Conservation (phyloP, 2,113 vertebrate genomes). For the Eublepharis macularius region DNA sequence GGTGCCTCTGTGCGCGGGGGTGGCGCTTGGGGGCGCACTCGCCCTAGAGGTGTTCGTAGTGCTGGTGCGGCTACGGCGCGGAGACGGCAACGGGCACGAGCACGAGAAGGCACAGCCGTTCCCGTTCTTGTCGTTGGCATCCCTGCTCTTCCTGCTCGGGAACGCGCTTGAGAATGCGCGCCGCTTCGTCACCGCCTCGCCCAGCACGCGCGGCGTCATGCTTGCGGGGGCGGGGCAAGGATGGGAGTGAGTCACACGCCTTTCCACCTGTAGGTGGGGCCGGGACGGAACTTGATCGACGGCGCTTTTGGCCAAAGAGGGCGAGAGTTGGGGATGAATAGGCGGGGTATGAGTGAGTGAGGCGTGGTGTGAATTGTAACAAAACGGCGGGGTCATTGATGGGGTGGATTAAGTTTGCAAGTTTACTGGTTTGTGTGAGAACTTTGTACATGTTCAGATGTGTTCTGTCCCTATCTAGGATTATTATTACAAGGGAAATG, state of each 20-base stretch:
- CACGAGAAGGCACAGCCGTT: background rate
- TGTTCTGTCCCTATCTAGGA: background rate
- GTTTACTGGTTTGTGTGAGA: background rate
- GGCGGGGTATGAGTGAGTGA: background rate
- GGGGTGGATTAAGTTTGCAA: too few species aligned
- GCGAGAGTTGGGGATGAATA: too few species aligned
- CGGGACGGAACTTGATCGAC: background rate
- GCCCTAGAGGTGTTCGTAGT: background rate
- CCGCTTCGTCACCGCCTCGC: conserved; percentile 19
- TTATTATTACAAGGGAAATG: background rate
- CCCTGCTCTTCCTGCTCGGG: conserved; percentile 7
- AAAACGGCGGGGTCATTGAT: too few species aligned
- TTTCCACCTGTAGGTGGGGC: too few species aligned
- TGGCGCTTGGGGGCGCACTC: conserved; percentile 4
- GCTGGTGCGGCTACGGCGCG: background rate
- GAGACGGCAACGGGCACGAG: background rate
- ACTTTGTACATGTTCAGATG: background rate
- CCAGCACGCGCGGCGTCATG: conserved; percentile 34
- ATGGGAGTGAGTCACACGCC: conserved; percentile 14
- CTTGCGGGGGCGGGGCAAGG: conserved; percentile 29
- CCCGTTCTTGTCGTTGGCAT: background rate
- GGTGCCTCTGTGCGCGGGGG: background rate
- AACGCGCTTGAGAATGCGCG: conserved; percentile 13
- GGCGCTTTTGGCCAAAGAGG: background rate
- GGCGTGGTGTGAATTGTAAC: background rate